These are phyloP conservation scores for Gadus macrocephalus DNA, from an alignment of 2,113 vertebrate species.

Conservation along the genomic window DNA sequence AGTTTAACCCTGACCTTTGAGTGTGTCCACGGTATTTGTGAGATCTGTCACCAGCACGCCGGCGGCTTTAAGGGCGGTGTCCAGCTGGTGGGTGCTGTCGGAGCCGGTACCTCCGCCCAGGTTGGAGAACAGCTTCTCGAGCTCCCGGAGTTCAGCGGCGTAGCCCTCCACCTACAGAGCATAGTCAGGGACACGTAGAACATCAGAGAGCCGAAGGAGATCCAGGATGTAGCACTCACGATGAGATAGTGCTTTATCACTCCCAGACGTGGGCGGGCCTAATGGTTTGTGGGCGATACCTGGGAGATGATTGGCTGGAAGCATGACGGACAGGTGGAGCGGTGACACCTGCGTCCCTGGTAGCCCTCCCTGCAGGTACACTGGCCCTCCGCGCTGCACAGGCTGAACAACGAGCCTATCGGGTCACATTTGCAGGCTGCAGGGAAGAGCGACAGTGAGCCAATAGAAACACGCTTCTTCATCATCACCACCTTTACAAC, in stretches of 20 bases:
- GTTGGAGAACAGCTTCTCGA: constrained; percentile 71
- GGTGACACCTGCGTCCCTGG: constrained; percentile 78
- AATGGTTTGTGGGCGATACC: constrained; percentile 58
- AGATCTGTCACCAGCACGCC: constrained; percentile 68
- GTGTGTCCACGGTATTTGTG: constrained; percentile 57
- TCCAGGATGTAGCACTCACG: too few species aligned
- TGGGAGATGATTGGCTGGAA: constrained; percentile 78
- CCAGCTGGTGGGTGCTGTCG: constrained; percentile 54
- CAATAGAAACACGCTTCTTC: neutral
- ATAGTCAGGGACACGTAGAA: neutral
- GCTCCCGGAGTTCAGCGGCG: constrained; percentile 65
- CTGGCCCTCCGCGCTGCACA: constrained; percentile 74
- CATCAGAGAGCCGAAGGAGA: too few species aligned
- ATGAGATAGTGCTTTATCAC: too few species aligned
- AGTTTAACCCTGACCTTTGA: constrained; percentile 42
- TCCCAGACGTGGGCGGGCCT: neutral
- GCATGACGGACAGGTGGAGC: constrained; percentile 77
- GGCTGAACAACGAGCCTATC: constrained; percentile 58
- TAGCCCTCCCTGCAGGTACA: constrained; percentile 83
- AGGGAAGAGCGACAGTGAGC: neutral
- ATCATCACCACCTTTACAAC: too few species aligned
- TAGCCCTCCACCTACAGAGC: constrained; percentile 75
- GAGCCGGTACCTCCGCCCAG: constrained; percentile 7
- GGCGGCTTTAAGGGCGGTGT: constrained; percentile 62
- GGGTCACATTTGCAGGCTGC: constrained; percentile 82